Conservation (phyloP, 2,888 invertebrate genomes). For the Dysmachus trigonus region DNA sequence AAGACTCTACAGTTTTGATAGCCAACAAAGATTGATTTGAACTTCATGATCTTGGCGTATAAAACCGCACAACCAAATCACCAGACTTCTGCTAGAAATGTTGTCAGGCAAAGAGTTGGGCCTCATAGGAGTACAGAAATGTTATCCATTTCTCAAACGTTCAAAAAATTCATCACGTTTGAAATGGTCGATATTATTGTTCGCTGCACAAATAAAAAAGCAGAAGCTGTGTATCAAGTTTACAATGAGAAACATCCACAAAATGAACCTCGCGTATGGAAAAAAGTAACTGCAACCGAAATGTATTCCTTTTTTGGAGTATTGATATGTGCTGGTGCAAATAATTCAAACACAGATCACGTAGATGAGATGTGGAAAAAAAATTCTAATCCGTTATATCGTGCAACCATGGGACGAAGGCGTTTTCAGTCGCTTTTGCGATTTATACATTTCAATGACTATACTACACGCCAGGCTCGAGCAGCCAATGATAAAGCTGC, state of each 20-base stretch:
- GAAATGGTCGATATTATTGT: conserved; percentile 20
- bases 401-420: conserved; percentile 51
- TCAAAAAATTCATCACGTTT: neutral
- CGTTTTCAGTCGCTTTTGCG: conserved; percentile 52
- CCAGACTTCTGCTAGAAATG: neutral
- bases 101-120: conserved; percentile 11
- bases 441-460: conserved; percentile 55
- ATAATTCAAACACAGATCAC: conserved; percentile 22
- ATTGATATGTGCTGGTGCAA: conserved; percentile 33
- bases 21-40: no score
- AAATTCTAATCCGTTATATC: conserved; percentile 38
- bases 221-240: neutral
- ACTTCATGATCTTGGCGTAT: no score
- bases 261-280: no score
- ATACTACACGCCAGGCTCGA: conserved; percentile 52
- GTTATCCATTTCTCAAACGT: neutral
- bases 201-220: conserved; percentile 15
- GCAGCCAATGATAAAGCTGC: conserved; percentile 54
- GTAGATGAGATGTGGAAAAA: conserved; percentile 9
- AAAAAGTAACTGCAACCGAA: neutral
- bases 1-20: no score
- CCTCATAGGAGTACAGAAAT: conserved; percentile 15
- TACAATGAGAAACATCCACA: no score
- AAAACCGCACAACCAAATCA: neutral
- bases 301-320: conserved; percentile 23